phyloP scores from a whole-genome alignment of 1,140 invertebrate species.

The Neoseiulus cucumeris region DNA sequence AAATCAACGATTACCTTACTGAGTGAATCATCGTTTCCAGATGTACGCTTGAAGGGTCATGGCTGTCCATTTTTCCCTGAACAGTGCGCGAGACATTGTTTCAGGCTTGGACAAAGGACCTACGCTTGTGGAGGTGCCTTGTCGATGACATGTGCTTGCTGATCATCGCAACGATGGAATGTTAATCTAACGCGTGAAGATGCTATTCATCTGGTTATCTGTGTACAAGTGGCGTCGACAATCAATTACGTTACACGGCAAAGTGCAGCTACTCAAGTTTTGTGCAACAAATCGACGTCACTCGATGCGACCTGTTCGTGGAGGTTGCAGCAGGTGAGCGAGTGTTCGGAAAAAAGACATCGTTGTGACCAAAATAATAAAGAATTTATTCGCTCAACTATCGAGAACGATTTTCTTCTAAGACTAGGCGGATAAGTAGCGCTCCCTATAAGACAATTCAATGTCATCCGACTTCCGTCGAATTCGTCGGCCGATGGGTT shows the following conservation, averaged over 20 bases:
- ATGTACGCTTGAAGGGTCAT: not conserved
- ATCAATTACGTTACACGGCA: not conserved
- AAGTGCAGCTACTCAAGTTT: not conserved
- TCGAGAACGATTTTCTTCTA: too few species aligned
- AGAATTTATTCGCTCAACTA: not conserved
- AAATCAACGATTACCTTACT: too few species aligned
- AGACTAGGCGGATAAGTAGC: conserved; percentile 28
- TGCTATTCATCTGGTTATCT: not conserved
- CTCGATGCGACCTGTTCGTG: not conserved
- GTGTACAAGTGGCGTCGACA: not conserved
- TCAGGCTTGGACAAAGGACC: not conserved
- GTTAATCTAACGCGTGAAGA: not conserved
- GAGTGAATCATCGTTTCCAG: not conserved
- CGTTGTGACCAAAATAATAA: not conserved
- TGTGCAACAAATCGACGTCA: not conserved
- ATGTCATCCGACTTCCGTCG: conserved; percentile 54
- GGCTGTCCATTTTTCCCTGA: not conserved
- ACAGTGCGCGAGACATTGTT: not conserved
- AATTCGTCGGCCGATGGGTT: conserved; percentile 67
- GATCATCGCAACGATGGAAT: not conserved
- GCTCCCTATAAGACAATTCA: conserved; percentile 51
- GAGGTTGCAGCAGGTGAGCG: not conserved
- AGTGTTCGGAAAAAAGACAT: not conserved
- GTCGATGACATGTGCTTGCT: not conserved
- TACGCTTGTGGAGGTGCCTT: not conserved